Percentiles rank a stretch among this genome's conserved stretches.
These are phyloP conservation scores for Maconellicoccus hirsutus DNA, from an alignment of 1,140 invertebrate species.

Conservation along the genomic window DNA sequence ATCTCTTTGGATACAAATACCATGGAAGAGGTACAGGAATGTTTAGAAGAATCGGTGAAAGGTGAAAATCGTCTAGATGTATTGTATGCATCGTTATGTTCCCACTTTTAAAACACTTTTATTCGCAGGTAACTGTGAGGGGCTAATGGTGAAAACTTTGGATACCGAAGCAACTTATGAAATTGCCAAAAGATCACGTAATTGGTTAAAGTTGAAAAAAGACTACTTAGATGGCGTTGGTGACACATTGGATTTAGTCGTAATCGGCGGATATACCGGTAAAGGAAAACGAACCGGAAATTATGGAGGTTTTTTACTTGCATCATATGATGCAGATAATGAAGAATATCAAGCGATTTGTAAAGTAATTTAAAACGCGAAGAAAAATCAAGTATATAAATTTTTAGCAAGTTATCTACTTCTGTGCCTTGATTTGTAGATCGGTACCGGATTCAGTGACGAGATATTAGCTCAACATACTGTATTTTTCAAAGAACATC, in stretches of 20 bases:
- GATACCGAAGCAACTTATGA: constrained; percentile 90
- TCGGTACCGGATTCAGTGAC: constrained; percentile 96
- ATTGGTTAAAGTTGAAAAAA: constrained; percentile 97
- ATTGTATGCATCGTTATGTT: not conserved
- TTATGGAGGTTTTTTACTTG: constrained; percentile 93
- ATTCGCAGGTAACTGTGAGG: constrained; percentile 81
- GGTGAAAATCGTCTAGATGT: constrained; percentile 39
- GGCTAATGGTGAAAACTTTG: constrained; percentile 96
- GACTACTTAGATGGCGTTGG: constrained; percentile 93
- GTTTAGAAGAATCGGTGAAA: constrained; percentile 91
- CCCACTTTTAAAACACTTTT: constrained; percentile 20
- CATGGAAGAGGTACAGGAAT: constrained; percentile 87
- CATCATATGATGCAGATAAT: constrained; percentile 86
- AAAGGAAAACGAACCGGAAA: constrained; percentile 86
- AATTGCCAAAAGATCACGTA: constrained; percentile 91
- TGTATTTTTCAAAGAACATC: constrained; percentile 62
- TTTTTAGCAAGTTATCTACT: no score
- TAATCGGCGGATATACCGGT: constrained; percentile 89
- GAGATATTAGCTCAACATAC: constrained; percentile 71
- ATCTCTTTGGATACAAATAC: constrained; percentile 67
- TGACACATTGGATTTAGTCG: constrained; percentile 88
- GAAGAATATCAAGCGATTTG: constrained; percentile 91
- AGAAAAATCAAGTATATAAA: not conserved
- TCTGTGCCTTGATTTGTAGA: constrained; percentile 41
- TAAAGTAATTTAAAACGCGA: constrained; percentile 46